Evolutionary conservation across 2,888 invertebrate genomes (phyloP), one percentile per base, ranked within the genome.

Genomic region (Diachrysia chrysitis): DNA sequence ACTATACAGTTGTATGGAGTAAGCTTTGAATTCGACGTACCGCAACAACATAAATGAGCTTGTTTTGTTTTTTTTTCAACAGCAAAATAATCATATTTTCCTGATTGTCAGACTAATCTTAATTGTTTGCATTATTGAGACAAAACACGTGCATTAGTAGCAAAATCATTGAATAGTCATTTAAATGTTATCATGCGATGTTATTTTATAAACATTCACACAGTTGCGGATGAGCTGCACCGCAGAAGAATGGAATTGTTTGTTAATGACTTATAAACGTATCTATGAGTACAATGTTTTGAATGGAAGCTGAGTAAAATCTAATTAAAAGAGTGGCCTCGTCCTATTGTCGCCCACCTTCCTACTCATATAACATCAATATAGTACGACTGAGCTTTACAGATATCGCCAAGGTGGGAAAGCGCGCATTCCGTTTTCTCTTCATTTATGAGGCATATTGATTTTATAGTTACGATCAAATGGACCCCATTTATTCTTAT

Each of bases 361-460:
- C 54, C 21, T 29, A 23, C n/a, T 25, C n/a, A 58, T 42, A 59
- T 51, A 63, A 35, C 63, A 62, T 68, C 71, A 65, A 60, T 46
- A 48, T 37, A 58, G 48, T 16, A 63, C 12, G 23, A 57, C n/a
- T n/a, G 51, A 69, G 57, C 19, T 35, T 51, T 55, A 55, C 54
- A 58, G 23, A 65, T 32, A 37, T 46, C 48, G 42, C 19, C 46
- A 42, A 63, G 55, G 32, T 56, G 35, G 51, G 35, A 58, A 63
- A 71, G 58, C 60, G 62, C 25, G 16, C 14, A 58, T 51, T 63
- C 35, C 35, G 35, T 63, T 71, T 61, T 71, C 66, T 71, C 53
- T 63, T 62, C 48, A 60, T 58, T 71, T 66, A 63, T 21, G 35
- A 66, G n/a, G 51, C 66, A 55, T 63, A 54, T 74, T 61, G 63